Conservation (phyloP, 1,140 invertebrate species). For the Drosophila rufa region DNA sequence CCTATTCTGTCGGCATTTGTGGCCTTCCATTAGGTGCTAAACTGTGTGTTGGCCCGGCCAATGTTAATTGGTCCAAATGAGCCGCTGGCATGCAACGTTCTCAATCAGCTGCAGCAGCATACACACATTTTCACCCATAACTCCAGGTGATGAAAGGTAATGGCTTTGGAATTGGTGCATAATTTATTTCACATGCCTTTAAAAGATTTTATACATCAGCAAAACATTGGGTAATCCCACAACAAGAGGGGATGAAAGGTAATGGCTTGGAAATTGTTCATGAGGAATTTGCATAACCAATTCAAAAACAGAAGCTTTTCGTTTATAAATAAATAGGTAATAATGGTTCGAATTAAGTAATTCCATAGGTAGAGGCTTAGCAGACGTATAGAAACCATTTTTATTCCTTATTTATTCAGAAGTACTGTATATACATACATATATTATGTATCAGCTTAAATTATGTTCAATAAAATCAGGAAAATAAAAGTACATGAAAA, state of each 20-base stretch:
- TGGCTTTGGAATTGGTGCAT: constrained; percentile 16
- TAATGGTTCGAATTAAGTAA: not conserved
- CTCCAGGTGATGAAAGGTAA: constrained; percentile 25
- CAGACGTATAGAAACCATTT: too few relatives aligned
- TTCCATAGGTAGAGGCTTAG: not conserved
- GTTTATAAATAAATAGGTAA: not conserved
- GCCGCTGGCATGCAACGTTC: constrained; percentile 54
- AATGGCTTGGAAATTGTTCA: not conserved
- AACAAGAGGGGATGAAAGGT: not conserved
- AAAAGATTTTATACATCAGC: not conserved
- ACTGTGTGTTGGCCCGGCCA: constrained; percentile 45
- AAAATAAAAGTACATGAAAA: not conserved
- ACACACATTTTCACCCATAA: not conserved
- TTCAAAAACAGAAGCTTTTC: not conserved
- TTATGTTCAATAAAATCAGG: too few relatives aligned
- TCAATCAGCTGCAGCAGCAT: constrained; percentile 19
- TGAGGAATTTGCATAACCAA: constrained; percentile 5
- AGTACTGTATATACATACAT: too few relatives aligned
- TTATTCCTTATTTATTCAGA: too few relatives aligned
- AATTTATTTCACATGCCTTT: constrained; percentile 5
- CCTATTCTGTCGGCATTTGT: constrained; percentile 19
- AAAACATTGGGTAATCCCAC: constrained; percentile 2
- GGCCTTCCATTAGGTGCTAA: constrained; percentile 67
- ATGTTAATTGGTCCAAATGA: constrained; percentile 49
- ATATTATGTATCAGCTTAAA: too few relatives aligned